Evolutionary conservation across 1,140 invertebrate species (phyloP).

Genomic region (Anastatus disparis): DNA sequence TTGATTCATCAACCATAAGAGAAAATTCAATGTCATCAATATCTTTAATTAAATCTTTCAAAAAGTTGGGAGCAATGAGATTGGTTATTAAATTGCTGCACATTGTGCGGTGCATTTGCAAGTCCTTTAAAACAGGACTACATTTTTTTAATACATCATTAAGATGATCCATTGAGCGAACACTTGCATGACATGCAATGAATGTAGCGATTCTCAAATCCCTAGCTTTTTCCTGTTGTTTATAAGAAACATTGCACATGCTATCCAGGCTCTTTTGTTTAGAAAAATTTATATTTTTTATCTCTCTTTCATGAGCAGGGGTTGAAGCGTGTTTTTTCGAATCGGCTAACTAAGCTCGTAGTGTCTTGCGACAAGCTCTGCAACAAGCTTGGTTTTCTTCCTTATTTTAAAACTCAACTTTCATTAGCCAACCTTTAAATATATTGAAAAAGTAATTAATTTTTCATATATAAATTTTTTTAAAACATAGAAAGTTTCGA

Average conservation of each 20-base stretch:
- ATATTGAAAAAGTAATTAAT: not conserved
- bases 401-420: conserved; percentile 23
- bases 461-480: not conserved
- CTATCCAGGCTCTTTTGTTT: too few species aligned
- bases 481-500: too few species aligned
- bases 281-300: not conserved
- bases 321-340: conserved; percentile 40
- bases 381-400: conserved; percentile 39
- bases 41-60: conserved; percentile 50
- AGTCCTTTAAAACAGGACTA: not conserved
- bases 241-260: not conserved
- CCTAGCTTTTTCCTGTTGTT: not conserved
- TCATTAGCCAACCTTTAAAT: conserved; percentile 37
- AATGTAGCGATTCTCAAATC: not conserved
- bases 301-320: conserved; percentile 28
- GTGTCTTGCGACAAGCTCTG: conserved; percentile 40
- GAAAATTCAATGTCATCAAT: conserved; percentile 55
- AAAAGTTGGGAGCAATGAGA: not conserved
- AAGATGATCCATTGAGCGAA: not conserved
- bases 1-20: conserved; percentile 60
- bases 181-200: not conserved
- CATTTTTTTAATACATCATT: not conserved
- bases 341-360: conserved; percentile 40
- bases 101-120: not conserved
- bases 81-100: conserved; percentile 2